These are phyloP conservation scores for Mirza zaza DNA, from an alignment of 2,113 vertebrate species.

Conservation along the genomic window DNA sequence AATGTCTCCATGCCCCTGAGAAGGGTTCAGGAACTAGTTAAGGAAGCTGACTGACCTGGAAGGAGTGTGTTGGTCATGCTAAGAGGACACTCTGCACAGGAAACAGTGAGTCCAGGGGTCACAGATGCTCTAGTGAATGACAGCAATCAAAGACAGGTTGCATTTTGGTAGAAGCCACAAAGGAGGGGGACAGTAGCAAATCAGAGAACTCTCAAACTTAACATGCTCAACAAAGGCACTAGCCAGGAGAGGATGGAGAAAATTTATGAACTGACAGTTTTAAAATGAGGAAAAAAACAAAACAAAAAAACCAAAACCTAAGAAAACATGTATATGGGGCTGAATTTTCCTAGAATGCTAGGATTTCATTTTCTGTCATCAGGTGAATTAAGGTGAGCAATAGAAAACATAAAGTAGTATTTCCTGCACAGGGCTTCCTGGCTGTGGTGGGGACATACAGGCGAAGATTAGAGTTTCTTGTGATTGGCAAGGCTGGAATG, in stretches of 20 bases:
- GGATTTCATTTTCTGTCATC: slow-evolving; percentile 7
- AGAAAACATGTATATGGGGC: neutral
- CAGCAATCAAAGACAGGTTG: neutral
- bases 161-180: neutral
- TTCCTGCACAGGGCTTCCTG: neutral
- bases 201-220: neutral
- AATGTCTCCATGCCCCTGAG: neutral
- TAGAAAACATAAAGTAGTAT: neutral
- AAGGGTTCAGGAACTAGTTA: neutral
- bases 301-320: neutral
- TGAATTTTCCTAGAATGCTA: neutral
- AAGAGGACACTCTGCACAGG: neutral
- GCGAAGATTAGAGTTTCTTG: neutral
- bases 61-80: neutral
- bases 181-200: neutral
- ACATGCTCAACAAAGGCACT: neutral
- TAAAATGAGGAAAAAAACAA: neutral
- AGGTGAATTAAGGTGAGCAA: neutral
- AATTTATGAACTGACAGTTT: neutral
- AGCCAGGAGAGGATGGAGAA: neutral
- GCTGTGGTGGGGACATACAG: neutral
- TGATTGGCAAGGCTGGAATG: neutral
- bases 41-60: neutral
- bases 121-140: neutral
- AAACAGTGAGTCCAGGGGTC: neutral